Conservation (phyloP, 2,113 vertebrate genomes). For the Dermatemys mawii region DNA sequence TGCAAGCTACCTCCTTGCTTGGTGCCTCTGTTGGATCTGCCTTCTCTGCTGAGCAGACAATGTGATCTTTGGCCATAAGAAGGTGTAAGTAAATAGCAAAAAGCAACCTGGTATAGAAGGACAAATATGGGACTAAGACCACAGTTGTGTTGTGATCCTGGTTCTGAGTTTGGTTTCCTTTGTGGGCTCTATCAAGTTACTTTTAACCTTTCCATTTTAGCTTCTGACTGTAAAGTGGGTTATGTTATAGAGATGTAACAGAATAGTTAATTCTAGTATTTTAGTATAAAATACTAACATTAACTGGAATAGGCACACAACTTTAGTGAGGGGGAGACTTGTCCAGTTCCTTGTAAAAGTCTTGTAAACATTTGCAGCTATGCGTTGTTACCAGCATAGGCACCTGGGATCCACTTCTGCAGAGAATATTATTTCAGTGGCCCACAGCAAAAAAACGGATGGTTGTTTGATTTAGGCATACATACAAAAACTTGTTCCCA, state of each 20-base stretch:
- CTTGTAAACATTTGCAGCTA: not conserved
- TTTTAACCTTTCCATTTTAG: not conserved
- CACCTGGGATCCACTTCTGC: not conserved
- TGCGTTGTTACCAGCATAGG: not conserved
- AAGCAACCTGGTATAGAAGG: not conserved
- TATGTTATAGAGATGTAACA: not conserved
- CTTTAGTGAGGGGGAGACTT: not conserved
- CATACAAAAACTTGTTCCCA: not conserved
- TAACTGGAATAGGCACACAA: not conserved
- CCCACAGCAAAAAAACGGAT: not conserved
- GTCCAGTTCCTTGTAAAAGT: not conserved
- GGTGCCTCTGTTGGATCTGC: not conserved
- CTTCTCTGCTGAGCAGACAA: not conserved
- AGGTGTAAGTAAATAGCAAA: not conserved
- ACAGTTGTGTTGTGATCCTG: not conserved
- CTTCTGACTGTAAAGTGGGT: not conserved
- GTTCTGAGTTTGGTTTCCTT: not conserved
- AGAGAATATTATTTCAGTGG: not conserved
- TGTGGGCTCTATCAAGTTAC: not conserved
- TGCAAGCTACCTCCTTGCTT: not conserved
- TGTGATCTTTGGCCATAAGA: not conserved
- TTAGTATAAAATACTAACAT: not conserved
- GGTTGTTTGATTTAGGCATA: not conserved
- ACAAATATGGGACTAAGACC: not conserved
- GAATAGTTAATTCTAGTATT: not conserved